Base-by-base conservation (phyloP, 2,888 invertebrate species). In the Lysandra coridon region DNA sequence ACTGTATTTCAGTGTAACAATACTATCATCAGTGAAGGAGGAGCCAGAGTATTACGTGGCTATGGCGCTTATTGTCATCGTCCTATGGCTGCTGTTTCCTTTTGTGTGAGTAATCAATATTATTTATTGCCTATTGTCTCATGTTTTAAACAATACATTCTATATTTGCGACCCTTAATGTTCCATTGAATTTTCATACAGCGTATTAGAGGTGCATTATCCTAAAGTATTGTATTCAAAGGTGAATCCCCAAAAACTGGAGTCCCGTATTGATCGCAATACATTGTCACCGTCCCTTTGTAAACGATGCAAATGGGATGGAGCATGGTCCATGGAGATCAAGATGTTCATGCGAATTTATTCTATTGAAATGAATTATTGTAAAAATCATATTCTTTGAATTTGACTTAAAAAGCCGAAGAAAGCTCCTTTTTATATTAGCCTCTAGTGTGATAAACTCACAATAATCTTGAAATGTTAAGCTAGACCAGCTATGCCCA, bases 21-120 rank as follows among this genome's bases (percentile, higher is more conserved):
- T 92, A 57, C 83, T 93, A 87, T 87, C 88, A 2, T 89, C 91
- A 0, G 85, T 90, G 53, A 80, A 78, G 4, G 87, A 88, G n/a
- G 86, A 85, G 73, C 89, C 92, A 0, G 91, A 92, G 82, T 90
- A 91, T 84, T 94, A 85, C 82, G 80, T 90, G 53, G 89, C 91
- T 1, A 83, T 90, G 79, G 86, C 88, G 6, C 81, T 91, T 60
- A 87, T 93, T n/a, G 83, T 89, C 37, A 74, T 88, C 14, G 88
- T 90, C 7, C 80, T 93, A n/a, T 93, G 92, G 91, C 88, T 90
- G 64, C 80, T 86, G 64, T 85, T 90, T 81, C 90, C 92, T 80
- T 91, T 92, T 87, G 82, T 92, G 94, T 94, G 83, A 91, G 94
- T 91, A 80, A 81, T 81, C 64, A 79, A 81, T 80, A 82, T 82